phyloP scores from a whole-genome alignment of 2,888 invertebrate genomes.

The Eristalis intricaria region DNA sequence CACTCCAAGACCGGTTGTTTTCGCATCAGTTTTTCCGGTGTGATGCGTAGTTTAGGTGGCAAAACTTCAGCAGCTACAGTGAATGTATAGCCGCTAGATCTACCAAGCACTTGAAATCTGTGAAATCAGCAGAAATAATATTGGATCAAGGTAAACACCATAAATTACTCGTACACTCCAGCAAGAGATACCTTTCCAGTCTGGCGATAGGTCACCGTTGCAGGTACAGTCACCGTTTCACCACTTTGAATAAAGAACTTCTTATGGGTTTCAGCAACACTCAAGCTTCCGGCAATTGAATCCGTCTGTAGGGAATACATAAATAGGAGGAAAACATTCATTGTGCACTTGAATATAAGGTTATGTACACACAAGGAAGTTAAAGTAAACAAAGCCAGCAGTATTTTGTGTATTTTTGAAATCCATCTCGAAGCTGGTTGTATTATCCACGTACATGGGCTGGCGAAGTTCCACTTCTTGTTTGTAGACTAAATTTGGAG shows the following conservation, averaged over 20 bases:
- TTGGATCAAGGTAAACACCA: neutral
- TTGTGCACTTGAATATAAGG: neutral
- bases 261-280: constrained; percentile 74
- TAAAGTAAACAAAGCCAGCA: constrained; percentile 77
- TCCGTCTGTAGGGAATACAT: constrained; percentile 69
- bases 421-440: constrained; percentile 75
- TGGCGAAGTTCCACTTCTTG: constrained; percentile 73
- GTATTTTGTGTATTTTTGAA: constrained; percentile 75
- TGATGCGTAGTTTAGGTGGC: constrained; percentile 74
- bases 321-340: neutral
- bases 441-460: constrained; percentile 75
- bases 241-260: constrained; percentile 76
- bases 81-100: constrained; percentile 73
- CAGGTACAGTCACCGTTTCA: constrained; percentile 61
- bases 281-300: constrained; percentile 73
- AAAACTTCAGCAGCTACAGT: constrained; percentile 75
- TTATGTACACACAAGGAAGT: constrained; percentile 75
- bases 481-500: constrained; percentile 75
- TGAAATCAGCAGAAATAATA: neutral
- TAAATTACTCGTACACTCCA: constrained; percentile 74
- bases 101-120: constrained; percentile 77
- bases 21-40: constrained; percentile 65
- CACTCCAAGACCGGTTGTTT: constrained; percentile 74
- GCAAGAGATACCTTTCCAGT: constrained; percentile 73
- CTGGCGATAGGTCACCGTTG: constrained; percentile 74